Evolutionary conservation across 2,113 vertebrate species (phyloP).

Genomic region (Pachycephala philippinensis): DNA sequence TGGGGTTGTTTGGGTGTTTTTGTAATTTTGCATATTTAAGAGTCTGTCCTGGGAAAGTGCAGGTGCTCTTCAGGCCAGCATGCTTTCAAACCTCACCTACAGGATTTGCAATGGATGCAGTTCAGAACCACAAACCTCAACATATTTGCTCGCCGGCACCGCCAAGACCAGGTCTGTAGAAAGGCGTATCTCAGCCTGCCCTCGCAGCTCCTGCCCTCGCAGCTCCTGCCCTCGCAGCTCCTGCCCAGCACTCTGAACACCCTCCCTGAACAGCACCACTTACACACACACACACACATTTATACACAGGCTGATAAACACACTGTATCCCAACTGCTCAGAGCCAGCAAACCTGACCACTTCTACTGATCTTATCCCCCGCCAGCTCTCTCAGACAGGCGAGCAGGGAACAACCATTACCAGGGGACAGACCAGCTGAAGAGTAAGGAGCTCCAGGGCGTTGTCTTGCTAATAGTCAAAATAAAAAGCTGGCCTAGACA

Average conservation of each 20-base stretch:
- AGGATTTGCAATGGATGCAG: constrained; percentile 12
- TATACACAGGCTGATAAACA: not conserved
- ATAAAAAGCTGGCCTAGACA: constrained; percentile 53
- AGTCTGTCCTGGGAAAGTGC: constrained; percentile 45
- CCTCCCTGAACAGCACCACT: not conserved
- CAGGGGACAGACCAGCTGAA: not conserved
- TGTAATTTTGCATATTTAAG: constrained; percentile 37
- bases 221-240: constrained; percentile 44
- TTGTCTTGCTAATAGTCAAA: constrained; percentile 21
- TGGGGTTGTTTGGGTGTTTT: constrained; percentile 17
- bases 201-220: constrained; percentile 27
- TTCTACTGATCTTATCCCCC: not conserved
- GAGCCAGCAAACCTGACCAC: not conserved
- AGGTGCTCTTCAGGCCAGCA: constrained; percentile 36
- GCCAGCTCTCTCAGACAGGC: not conserved
- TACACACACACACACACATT: not conserved
- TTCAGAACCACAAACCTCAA: constrained; percentile 59
- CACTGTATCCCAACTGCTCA: not conserved
- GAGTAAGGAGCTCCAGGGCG: not conserved
- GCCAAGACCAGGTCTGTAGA: not conserved
- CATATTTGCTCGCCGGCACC: not conserved
- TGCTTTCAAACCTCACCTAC: constrained; percentile 32
- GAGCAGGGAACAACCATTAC: not conserved
- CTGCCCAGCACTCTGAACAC: not conserved
- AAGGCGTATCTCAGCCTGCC: constrained; percentile 39